These are phyloP conservation scores for Drosophila setifemur DNA, from an alignment of 1,140 invertebrate genomes.

Conservation along the genomic window DNA sequence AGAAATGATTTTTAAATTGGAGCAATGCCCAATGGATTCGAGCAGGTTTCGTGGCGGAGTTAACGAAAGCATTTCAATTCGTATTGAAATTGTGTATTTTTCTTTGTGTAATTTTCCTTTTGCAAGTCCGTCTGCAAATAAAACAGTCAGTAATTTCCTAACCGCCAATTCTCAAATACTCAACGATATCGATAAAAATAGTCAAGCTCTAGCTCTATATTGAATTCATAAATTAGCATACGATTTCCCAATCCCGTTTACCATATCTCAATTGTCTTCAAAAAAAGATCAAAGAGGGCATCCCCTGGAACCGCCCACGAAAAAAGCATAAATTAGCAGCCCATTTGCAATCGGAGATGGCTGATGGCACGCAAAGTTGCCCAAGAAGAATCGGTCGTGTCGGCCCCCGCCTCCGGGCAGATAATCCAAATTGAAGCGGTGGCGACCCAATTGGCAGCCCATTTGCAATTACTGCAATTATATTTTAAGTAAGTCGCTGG, in stretches of 20 bases:
- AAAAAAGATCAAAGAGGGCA: slow-evolving; percentile 10
- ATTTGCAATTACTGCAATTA: slow-evolving; percentile 75
- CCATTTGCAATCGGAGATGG: slow-evolving; percentile 52
- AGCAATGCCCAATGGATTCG: too few relatives aligned
- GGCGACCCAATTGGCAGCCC: slow-evolving; percentile 68
- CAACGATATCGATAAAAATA: too few relatives aligned
- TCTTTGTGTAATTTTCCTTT: too few relatives aligned
- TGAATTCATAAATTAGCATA: not conserved
- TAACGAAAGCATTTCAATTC: too few relatives aligned
- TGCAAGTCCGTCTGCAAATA: too few relatives aligned
- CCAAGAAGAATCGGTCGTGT: slow-evolving; percentile 51
- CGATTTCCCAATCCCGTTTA: slow-evolving; percentile 32
- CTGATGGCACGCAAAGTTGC: slow-evolving; percentile 69
- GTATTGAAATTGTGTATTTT: too few relatives aligned
- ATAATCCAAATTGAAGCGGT: slow-evolving; percentile 47
- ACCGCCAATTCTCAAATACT: too few relatives aligned
- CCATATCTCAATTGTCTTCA: slow-evolving; percentile 36
- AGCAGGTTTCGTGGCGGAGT: too few relatives aligned
- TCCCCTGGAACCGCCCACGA: not conserved
- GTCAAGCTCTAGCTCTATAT: not conserved
- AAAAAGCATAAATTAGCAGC: slow-evolving; percentile 71
- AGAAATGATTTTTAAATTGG: too few relatives aligned
- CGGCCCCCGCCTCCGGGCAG: slow-evolving; percentile 30
- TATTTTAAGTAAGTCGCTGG: slow-evolving; percentile 27
- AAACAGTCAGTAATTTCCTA: too few relatives aligned